These are phyloP conservation scores for Apteryx mantelli DNA, from an alignment of 2,113 vertebrate genomes.

Conservation along the genomic window DNA sequence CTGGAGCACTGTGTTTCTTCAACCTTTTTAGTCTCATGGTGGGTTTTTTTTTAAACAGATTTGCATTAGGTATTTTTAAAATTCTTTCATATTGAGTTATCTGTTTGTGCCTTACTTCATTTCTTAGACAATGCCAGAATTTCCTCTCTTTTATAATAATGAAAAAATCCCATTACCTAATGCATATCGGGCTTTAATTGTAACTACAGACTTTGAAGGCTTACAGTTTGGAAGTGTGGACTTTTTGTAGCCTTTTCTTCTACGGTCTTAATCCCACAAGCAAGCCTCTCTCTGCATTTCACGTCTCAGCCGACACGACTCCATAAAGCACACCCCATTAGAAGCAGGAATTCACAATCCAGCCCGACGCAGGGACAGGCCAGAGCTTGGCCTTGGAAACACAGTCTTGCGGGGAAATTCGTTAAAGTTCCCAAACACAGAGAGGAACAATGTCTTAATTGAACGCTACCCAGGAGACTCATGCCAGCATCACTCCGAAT, in stretches of 20 bases:
- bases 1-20: background rate
- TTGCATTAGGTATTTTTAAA: background rate
- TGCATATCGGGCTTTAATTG: background rate
- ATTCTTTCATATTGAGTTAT: background rate
- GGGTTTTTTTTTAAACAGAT: background rate
- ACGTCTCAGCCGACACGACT: background rate
- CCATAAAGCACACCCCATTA: background rate
- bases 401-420: background rate
- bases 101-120: background rate
- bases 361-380: background rate
- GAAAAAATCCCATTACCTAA: conserved; percentile 19
- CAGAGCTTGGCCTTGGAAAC: background rate
- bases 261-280: conserved; percentile 26
- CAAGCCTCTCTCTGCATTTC: background rate
- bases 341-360: background rate
- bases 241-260: conserved; percentile 14
- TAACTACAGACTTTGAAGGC: background rate
- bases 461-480: background rate
- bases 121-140: background rate
- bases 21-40: background rate
- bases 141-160: background rate
- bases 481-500: background rate
- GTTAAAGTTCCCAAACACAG: background rate
- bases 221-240: conserved; percentile 29
- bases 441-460: background rate